Evolutionary conservation across 2,113 vertebrate species (phyloP).

Genomic region (Cettia cetti): DNA sequence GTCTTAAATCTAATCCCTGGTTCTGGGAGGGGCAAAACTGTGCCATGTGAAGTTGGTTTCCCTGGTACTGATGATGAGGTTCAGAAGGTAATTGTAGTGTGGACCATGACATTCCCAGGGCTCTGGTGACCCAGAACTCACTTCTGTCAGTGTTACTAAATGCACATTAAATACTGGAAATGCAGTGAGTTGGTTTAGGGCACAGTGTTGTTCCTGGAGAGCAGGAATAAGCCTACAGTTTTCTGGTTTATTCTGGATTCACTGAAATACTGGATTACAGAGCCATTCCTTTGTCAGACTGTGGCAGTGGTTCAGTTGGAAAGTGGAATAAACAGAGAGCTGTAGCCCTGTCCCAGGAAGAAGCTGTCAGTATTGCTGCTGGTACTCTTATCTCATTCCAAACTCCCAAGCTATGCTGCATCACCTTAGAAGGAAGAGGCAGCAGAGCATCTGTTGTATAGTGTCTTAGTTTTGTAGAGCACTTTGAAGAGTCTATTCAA

Average conservation of each 20-base stretch:
- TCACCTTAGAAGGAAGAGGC: neutral
- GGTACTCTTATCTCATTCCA: slow-evolving; percentile 7
- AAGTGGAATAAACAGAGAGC: neutral
- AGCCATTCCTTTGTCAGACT: neutral
- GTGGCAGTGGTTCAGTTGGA: neutral
- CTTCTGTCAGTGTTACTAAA: neutral
- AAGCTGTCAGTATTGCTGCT: neutral
- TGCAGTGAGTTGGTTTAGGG: neutral
- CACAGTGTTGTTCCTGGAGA: neutral
- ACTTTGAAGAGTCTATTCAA: neutral
- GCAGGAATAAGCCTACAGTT: neutral
- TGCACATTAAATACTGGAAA: neutral
- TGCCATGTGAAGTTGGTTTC: neutral
- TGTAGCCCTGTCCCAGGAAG: neutral
- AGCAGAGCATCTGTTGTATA: neutral
- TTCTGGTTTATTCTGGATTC: neutral
- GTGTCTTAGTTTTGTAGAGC: slow-evolving; percentile 15
- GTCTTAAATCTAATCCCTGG: slow-evolving; percentile 35
- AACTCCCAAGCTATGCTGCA: neutral
- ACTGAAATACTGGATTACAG: neutral
- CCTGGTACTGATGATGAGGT: neutral
- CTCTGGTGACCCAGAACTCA: neutral
- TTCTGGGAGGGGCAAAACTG: neutral
- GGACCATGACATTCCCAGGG: neutral
- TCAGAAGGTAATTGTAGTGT: neutral